Evolutionary conservation across 1,140 invertebrate species (phyloP), one percentile per base, ranked within the genome.

Genomic region (Apolygus lucorum): DNA sequence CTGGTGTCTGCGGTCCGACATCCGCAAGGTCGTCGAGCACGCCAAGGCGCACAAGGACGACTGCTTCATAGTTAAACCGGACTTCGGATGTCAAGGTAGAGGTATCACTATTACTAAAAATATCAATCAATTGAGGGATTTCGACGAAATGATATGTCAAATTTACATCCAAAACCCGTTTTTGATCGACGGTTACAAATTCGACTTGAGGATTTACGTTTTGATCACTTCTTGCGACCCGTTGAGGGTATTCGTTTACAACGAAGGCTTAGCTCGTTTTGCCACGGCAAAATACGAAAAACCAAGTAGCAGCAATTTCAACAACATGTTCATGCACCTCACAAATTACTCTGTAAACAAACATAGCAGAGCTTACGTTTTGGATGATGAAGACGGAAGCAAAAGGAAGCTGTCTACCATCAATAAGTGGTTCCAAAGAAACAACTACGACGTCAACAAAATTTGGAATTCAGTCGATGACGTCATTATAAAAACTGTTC

Each of bases 271-370:
- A 42, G 94, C 92, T 0, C 85, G 92, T 85, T 95, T 96, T 79
- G 92, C 92, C 0, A 96, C 93, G 1, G 89, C 85, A 72, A 84
- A 89, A 74, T 95, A 95, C 76, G 85, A 86, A 63, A 88, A 92
- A 74, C 92, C 92, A 0, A 89, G 84, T 54, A 81, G 84, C 17
- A 84, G 87, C 42, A 96, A 96, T 74, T 84, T 89, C 1, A 83
- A 84, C 0, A 92, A 96, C 77, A 85, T 94, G 29, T 99, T 88
- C 77, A 98, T 98, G 92, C 96, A 99, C 80, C 81, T 99, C 69
- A 99, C 96, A 0, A 99, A 99, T 82, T 99, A 98, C 77, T 91
- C 93, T 0, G 86, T 98, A 0, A 98, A 99, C 79, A 97, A 96
- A 75, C 88, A 92, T 72, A 93, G 90, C 75, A 82, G 88, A 62